A percentile compares a stretch with the other conserved stretches of the same genome.
These are phyloP conservation scores for Cladopsammia gracilis DNA, from an alignment of 64 coral and sea anemone genomes.

Conservation along the genomic window DNA sequence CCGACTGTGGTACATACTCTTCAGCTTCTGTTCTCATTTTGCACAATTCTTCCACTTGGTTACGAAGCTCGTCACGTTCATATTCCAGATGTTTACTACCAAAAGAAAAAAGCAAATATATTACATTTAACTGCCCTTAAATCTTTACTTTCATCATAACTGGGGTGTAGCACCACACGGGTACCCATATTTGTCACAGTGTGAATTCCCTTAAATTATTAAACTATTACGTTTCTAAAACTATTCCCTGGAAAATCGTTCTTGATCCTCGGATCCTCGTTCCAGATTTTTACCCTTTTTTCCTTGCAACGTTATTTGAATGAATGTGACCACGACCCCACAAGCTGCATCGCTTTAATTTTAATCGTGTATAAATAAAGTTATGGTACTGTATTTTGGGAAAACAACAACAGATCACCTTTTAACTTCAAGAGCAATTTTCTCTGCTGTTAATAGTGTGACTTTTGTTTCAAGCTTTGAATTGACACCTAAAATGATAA, in stretches of 20 bases:
- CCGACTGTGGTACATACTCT: constrained; percentile 15
- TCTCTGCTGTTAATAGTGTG: constrained; percentile 12
- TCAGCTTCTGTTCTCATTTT: constrained; percentile 25
- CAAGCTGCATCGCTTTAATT: too few species aligned
- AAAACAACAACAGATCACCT: not conserved
- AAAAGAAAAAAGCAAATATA: not conserved
- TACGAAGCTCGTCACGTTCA: constrained; percentile 65
- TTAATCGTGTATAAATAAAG: too few species aligned
- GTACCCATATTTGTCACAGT: too few species aligned
- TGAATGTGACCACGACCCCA: too few species aligned
- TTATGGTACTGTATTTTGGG: not conserved
- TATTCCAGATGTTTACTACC: constrained; percentile 58
- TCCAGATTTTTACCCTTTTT: too few species aligned
- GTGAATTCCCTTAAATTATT: too few species aligned
- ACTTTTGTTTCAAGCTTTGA: constrained; percentile 17
- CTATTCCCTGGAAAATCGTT: too few species aligned
- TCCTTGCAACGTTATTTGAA: too few species aligned
- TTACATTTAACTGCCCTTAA: not conserved
- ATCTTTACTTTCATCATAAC: too few species aligned
- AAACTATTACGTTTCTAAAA: too few species aligned
- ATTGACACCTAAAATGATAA: constrained; percentile 3
- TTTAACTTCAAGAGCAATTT: constrained; percentile 40
- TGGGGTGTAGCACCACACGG: too few species aligned
- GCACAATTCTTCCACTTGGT: constrained; percentile 66
- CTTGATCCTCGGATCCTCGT: too few species aligned